Evolutionary conservation across 2,888 invertebrate genomes (phyloP).

Genomic region (Rambutsinella grinnellia): DNA sequence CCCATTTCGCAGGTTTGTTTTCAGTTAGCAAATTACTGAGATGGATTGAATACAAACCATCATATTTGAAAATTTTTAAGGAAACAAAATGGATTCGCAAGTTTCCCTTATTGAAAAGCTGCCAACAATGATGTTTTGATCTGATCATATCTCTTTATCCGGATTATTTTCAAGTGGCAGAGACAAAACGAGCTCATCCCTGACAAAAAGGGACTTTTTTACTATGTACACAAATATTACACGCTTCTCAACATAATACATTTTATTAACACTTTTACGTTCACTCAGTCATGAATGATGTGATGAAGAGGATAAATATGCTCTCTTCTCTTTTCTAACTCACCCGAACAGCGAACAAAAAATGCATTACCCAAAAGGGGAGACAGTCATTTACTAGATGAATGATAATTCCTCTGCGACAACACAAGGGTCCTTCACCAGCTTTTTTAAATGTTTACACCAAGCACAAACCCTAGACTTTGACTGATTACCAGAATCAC

Average conservation of each 20-base stretch:
- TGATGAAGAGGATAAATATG: conserved; percentile 19
- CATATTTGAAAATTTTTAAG: background rate
- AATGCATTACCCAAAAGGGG: conserved; percentile 45
- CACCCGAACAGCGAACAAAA: conserved; percentile 11
- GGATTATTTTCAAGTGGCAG: conserved; percentile 39
- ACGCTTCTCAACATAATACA: background rate
- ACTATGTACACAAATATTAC: conserved; percentile 2
- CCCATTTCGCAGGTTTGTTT: too few relatives aligned
- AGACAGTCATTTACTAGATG: conserved; percentile 44
- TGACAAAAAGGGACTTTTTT: conserved; percentile 14
- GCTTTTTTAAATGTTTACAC: conserved; percentile 65
- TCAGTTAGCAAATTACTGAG: too few relatives aligned
- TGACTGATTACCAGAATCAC: background rate
- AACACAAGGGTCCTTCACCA: conserved; percentile 61
- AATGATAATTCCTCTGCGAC: conserved; percentile 39
- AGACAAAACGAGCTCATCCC: conserved; percentile 31
- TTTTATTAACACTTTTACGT: conserved; percentile 29
- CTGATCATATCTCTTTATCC: background rate
- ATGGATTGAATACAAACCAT: too few relatives aligned
- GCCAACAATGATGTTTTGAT: background rate
- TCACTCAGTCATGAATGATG: conserved; percentile 30
- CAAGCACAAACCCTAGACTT: conserved; percentile 30
- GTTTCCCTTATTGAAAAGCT: background rate
- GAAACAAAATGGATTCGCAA: background rate
- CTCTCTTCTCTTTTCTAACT: background rate